phyloP scores from a whole-genome alignment of 2,888 invertebrate species.

The Cheilosia soror region DNA sequence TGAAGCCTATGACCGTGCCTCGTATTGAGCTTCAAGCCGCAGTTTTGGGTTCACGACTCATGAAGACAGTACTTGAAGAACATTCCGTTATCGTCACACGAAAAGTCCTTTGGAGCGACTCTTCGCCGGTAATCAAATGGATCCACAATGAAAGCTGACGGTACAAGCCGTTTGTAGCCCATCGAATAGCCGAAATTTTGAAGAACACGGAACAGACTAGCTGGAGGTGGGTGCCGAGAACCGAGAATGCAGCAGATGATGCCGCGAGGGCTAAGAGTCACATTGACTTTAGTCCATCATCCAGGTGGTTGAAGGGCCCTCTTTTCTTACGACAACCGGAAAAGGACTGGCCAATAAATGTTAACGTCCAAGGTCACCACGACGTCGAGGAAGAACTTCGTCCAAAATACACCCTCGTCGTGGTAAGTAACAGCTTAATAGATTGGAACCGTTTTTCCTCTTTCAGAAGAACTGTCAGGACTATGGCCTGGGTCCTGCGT shows the following conservation, averaged over 20 bases:
- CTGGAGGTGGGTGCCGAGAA: slow-evolving; percentile 76
- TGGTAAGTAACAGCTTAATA: too few species aligned
- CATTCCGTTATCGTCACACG: not conserved
- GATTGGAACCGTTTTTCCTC: too few species aligned
- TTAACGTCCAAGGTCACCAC: too few species aligned
- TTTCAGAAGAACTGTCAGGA: too few species aligned
- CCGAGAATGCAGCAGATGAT: slow-evolving; percentile 75
- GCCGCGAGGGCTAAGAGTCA: slow-evolving; percentile 64
- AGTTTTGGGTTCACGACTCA: slow-evolving; percentile 35
- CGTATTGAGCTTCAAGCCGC: slow-evolving; percentile 14
- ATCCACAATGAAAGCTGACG: slow-evolving; percentile 8
- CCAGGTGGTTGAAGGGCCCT: too few species aligned
- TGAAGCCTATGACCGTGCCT: too few species aligned
- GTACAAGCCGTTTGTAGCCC: slow-evolving; percentile 73
- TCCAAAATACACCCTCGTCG: too few species aligned
- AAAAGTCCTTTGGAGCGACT: slow-evolving; percentile 33
- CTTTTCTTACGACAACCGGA: too few species aligned
- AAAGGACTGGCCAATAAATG: too few species aligned
- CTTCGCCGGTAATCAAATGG: slow-evolving; percentile 48
- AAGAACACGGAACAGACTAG: slow-evolving; percentile 51
- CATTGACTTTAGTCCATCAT: too few species aligned
- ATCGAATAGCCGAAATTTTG: slow-evolving; percentile 74
- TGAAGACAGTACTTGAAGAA: slow-evolving; percentile 11
- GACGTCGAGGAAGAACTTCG: too few species aligned
- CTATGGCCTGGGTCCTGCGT: too few species aligned